These are phyloP conservation scores for Plectrocnemia conspersa DNA, from an alignment of 1,140 invertebrate genomes.

Conservation along the genomic window DNA sequence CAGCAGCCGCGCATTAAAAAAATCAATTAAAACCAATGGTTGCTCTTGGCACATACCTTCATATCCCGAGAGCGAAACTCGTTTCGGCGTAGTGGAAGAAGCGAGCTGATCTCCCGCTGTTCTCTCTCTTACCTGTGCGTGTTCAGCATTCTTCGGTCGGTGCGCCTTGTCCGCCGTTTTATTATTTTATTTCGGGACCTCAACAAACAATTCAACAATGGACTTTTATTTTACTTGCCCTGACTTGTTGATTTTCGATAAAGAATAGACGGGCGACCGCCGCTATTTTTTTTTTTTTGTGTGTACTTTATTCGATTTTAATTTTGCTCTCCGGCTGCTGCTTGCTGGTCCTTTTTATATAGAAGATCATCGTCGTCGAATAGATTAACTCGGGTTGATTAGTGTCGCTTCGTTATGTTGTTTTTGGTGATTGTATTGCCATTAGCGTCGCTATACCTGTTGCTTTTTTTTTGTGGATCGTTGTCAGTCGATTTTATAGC, in stretches of 20 bases:
- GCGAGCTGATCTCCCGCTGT: neutral
- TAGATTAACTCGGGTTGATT: neutral
- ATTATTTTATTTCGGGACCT: conserved; percentile 1
- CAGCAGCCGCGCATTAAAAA: too few relatives aligned
- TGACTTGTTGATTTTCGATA: conserved; percentile 27
- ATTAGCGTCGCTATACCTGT: neutral
- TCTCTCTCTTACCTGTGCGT: neutral
- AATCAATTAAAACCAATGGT: conserved; percentile 2
- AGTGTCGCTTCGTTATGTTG: neutral
- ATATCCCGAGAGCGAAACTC: neutral
- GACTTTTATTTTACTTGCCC: conserved; percentile 21
- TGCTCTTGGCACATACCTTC: too few relatives aligned
- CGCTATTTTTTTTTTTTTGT: neutral
- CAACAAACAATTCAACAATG: conserved; percentile 13
- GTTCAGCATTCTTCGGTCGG: neutral
- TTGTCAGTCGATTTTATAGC: neutral
- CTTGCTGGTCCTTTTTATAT: neutral
- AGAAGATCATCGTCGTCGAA: neutral
- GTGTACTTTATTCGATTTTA: neutral
- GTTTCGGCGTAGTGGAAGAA: neutral
- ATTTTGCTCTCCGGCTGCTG: neutral
- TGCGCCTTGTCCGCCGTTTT: neutral
- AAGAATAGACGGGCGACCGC: conserved; percentile 17
- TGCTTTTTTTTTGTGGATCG: too few relatives aligned
- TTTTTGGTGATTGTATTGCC: neutral